A percentile compares a stretch with the other conserved stretches of the same genome.
Conservation (phyloP, 2,888 invertebrate genomes). For the Chouioia cunea region DNA sequence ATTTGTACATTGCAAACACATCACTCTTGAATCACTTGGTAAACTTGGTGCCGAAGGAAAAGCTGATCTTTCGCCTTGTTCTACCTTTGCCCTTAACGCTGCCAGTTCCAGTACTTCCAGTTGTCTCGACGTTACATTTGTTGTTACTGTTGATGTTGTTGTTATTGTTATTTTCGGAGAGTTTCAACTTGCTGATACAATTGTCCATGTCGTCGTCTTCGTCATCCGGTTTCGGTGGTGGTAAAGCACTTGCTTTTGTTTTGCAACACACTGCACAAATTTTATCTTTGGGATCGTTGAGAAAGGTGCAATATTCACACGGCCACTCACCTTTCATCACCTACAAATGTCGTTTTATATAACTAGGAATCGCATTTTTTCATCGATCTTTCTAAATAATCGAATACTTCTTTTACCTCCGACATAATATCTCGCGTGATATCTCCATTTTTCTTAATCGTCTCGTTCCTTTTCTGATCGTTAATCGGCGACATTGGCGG, state of each 20-base stretch:
- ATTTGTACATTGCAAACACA: background rate
- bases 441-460: constrained; percentile 25
- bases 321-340: constrained; percentile 75
- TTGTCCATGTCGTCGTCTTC: constrained; percentile 50
- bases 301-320: constrained; percentile 91
- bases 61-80: constrained; percentile 80
- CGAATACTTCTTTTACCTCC: constrained; percentile 29
- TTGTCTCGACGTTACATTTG: constrained; percentile 8
- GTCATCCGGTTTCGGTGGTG: constrained; percentile 49
- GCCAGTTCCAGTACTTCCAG: constrained; percentile 7
- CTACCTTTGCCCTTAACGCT: constrained; percentile 74
- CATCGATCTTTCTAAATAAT: background rate
- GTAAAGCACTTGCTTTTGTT: constrained; percentile 70
- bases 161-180: constrained; percentile 53
- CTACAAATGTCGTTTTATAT: constrained; percentile 10
- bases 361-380: background rate
- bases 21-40: constrained; percentile 58
- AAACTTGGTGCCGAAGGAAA: constrained; percentile 80
- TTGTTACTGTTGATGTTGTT: too few species aligned
- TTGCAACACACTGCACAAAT: constrained; percentile 91
- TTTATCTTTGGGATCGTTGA: constrained; percentile 83
- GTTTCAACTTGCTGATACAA: constrained; percentile 52
- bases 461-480: constrained; percentile 21
- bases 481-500: constrained; percentile 38
- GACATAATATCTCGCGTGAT: constrained; percentile 20